These are phyloP conservation scores for Labrus mixtus DNA, from an alignment of 2,113 vertebrate species.

Conservation along the genomic window DNA sequence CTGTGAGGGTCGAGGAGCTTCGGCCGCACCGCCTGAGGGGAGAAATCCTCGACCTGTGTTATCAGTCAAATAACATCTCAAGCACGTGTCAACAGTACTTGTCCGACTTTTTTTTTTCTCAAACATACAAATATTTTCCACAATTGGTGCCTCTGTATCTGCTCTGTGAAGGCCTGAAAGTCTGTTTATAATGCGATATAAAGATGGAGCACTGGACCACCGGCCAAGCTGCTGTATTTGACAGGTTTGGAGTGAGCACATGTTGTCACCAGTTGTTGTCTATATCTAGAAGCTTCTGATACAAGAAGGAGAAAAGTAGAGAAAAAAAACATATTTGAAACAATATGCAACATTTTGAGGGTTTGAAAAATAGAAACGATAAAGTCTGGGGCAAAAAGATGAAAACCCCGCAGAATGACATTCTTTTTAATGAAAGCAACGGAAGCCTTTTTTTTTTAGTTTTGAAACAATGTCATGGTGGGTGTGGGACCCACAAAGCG, in stretches of 20 bases:
- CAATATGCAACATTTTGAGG: not conserved
- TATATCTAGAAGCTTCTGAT: no score
- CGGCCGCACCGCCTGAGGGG: constrained; percentile 9
- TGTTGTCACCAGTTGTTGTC: no score
- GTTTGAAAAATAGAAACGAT: constrained; percentile 39
- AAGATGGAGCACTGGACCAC: no score
- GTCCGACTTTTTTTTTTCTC: constrained; percentile 2
- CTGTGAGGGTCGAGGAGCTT: not conserved
- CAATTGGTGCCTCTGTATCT: no score
- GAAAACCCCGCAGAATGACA: constrained; percentile 39
- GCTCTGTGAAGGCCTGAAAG: no score
- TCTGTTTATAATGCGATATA: no score
- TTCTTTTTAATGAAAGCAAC: constrained; percentile 32
- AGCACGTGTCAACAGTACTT: not conserved
- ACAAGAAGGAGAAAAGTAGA: no score
- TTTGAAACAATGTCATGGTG: constrained; percentile 44
- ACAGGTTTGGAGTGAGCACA: no score
- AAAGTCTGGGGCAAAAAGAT: constrained; percentile 35
- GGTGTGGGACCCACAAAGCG: constrained; percentile 18
- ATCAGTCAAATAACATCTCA: constrained; percentile 15
- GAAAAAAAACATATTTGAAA: no score
- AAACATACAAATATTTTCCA: not conserved
- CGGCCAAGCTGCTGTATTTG: no score
- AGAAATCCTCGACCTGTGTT: not conserved
- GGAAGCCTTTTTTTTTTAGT: constrained; percentile 8